Evolutionary conservation across 2,113 vertebrate species (phyloP).

Genomic region (Aptenodytes patagonicus): DNA sequence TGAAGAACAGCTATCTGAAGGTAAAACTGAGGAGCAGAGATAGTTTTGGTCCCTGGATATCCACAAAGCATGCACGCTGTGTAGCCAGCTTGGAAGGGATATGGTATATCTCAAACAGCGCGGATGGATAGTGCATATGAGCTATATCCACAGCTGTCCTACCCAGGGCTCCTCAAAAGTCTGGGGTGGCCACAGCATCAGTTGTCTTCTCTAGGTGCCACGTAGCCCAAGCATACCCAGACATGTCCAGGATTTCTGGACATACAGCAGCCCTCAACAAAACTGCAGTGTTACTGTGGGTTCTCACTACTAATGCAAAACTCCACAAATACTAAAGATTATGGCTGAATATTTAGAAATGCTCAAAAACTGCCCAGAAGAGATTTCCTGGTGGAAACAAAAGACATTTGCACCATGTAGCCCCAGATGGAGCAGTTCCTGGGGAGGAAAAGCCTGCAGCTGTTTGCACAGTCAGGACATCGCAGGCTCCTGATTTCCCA

Average conservation of each 20-base stretch:
- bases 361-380: not conserved
- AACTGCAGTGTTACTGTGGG: not conserved
- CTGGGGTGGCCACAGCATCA: not conserved
- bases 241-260: not conserved
- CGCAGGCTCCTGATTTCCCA: not conserved
- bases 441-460: not conserved
- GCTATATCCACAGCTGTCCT: not conserved
- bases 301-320: not conserved
- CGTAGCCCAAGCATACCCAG: not conserved
- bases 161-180: not conserved
- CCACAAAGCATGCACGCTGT: fast-evolving
- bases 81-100: not conserved
- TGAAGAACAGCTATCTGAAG: not conserved
- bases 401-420: not conserved
- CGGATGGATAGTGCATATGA: not conserved
- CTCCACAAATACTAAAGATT: not conserved
- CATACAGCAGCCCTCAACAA: too few relatives aligned
- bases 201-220: not conserved
- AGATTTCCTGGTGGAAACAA: not conserved
- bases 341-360: not conserved
- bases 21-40: not conserved
- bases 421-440: not conserved
- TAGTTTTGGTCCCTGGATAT: not conserved
- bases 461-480: not conserved
- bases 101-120: not conserved